Percentiles rank a stretch among this genome's conserved stretches.
phyloP scores from a whole-genome alignment of 2,797 vertebrate genomes.

The Hypotaenidia philippensis region DNA sequence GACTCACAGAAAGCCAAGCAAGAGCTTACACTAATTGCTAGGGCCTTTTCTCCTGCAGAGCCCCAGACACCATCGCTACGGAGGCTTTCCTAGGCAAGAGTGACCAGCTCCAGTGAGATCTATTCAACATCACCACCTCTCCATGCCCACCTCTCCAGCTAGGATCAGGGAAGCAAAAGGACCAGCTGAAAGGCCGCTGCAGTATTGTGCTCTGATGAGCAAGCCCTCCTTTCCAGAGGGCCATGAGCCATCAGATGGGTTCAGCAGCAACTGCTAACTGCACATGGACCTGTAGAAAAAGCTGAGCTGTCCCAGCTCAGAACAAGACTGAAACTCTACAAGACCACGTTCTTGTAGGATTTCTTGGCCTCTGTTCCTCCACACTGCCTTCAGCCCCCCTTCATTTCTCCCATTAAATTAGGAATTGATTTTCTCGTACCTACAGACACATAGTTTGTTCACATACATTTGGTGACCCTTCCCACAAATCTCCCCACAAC shows the following conservation, averaged over 20 bases:
- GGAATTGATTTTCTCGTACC: background rate
- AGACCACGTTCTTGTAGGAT: background rate
- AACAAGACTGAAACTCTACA: background rate
- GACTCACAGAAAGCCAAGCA: background rate
- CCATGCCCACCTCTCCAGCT: background rate
- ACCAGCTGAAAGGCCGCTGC: background rate
- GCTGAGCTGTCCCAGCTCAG: background rate
- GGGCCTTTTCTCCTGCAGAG: background rate
- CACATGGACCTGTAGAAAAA: background rate
- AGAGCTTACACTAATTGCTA: background rate
- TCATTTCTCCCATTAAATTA: background rate
- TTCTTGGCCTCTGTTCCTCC: background rate
- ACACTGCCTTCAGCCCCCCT: background rate
- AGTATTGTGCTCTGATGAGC: background rate
- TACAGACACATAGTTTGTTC: background rate
- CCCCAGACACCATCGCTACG: rapidly evolving
- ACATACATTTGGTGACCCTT: background rate
- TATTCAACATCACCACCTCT: background rate
- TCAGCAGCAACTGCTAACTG: background rate
- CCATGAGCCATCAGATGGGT: background rate
- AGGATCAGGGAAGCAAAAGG: background rate
- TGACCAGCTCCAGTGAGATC: background rate
- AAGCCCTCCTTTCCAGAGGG: background rate
- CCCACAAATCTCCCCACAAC: background rate
- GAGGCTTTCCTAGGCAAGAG: background rate